Evolutionary conservation across 2,888 invertebrate genomes (phyloP).

Genomic region (Ectobius pallidus): DNA sequence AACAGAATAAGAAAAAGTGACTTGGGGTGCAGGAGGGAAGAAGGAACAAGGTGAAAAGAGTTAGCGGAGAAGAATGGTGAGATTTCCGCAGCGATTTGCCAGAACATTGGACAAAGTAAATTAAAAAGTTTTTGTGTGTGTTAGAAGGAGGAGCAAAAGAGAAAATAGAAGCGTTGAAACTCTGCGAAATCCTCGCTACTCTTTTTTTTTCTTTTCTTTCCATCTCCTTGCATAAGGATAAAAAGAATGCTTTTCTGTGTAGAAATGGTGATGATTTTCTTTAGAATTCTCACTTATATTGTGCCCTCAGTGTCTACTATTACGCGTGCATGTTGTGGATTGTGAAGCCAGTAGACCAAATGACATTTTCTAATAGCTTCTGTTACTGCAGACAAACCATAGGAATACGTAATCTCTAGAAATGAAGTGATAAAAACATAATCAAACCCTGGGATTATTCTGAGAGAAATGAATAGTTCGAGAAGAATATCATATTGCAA

Average conservation of each 20-base stretch:
- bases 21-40: not conserved
- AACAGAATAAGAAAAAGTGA: not conserved
- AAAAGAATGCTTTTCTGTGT: not conserved
- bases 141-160: not conserved
- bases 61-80: slow-evolving; percentile 18
- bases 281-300: no score
- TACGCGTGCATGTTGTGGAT: no score
- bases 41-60: slow-evolving; percentile 20
- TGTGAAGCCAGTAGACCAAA: no score
- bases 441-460: no score
- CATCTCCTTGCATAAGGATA: slow-evolving; percentile 6
- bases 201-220: slow-evolving; percentile 6
- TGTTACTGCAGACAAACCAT: no score
- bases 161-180: not conserved
- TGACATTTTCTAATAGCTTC: no score
- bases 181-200: not conserved
- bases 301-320: no score
- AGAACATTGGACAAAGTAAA: slow-evolving; percentile 31
- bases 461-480: no score
- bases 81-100: slow-evolving; percentile 30
- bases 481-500: no score
- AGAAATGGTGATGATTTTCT: not conserved
- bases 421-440: no score
- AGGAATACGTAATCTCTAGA: no score
- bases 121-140: slow-evolving; percentile 30